Percentiles rank a stretch among this genome's conserved stretches.
These are phyloP conservation scores for Lutraria lutraria DNA, from an alignment of 2,888 invertebrate species.

Conservation along the genomic window DNA sequence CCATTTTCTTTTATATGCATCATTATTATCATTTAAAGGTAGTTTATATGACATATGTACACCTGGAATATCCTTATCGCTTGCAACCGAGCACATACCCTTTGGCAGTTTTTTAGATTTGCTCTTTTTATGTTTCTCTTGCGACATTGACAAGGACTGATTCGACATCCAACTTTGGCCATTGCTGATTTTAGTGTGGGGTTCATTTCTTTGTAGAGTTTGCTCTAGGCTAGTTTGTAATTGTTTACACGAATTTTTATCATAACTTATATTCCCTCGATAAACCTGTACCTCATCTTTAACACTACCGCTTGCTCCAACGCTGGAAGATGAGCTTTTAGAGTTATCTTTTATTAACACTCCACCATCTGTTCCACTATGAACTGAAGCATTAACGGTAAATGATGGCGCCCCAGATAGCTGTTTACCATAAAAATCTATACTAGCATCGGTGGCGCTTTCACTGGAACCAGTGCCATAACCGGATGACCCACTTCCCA, in stretches of 20 bases:
- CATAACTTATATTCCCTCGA: background rate
- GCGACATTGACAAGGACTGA: background rate
- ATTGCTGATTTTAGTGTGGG: background rate
- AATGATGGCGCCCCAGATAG: slow-evolving; percentile 9
- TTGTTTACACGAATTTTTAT: background rate
- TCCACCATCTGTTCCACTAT: slow-evolving; percentile 26
- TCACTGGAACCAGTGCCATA: background rate
- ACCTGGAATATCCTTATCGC: background rate
- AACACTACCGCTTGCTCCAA: slow-evolving; percentile 49
- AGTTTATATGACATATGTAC: background rate
- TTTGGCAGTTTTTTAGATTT: background rate
- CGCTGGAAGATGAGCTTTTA: slow-evolving; percentile 31
- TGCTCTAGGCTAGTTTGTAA: background rate
- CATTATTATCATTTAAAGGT: background rate
- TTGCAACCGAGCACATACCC: background rate
- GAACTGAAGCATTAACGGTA: background rate
- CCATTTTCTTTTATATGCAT: background rate
- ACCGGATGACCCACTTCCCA: slow-evolving; percentile 71
- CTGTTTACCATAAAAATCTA: slow-evolving; percentile 31
- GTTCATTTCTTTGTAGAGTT: background rate
- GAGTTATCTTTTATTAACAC: slow-evolving; percentile 29
- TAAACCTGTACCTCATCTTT: slow-evolving; percentile 40
- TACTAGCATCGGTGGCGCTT: slow-evolving; percentile 19
- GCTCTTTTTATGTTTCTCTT: background rate
- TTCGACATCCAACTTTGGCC: background rate